Evolutionary conservation across 2,888 invertebrate genomes (phyloP).

Genomic region (Rhabditophanes sp.): DNA sequence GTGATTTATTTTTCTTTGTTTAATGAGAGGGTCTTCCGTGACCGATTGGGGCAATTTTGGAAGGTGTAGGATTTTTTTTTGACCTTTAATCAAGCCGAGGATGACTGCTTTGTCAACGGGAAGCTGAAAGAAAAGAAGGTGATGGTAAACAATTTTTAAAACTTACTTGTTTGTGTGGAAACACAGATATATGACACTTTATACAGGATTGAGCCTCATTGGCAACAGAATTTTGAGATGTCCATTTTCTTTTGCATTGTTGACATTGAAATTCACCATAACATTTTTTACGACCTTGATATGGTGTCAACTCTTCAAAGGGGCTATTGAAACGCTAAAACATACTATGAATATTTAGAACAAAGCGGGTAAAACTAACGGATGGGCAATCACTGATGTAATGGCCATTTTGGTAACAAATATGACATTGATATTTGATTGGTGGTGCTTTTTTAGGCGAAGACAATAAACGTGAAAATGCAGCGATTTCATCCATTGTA

Average conservation of each 20-base stretch:
- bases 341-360: conserved; percentile 1
- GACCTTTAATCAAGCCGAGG: conserved; percentile 37
- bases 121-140: conserved; percentile 18
- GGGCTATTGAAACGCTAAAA: conserved; percentile 40
- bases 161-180: conserved; percentile 41
- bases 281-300: conserved; percentile 43
- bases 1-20: conserved; percentile 1
- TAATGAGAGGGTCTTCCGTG: conserved; percentile 28
- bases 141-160: conserved; percentile 1
- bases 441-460: conserved; percentile 42
- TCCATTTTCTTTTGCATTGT: conserved; percentile 28
- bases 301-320: conserved; percentile 41
- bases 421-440: conserved; percentile 39
- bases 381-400: conserved; percentile 41
- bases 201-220: conserved; percentile 42
- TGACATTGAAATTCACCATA: conserved; percentile 39
- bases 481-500: conserved; percentile 33
- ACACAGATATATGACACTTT: conserved; percentile 41
- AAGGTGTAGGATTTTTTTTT: conserved; percentile 23
- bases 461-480: conserved; percentile 37
- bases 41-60: conserved; percentile 39
- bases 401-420: conserved; percentile 38
- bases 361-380: conserved; percentile 9
- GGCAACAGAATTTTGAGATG: conserved; percentile 38
- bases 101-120: conserved; percentile 41